Base-by-base conservation (phyloP, 1,140 invertebrate genomes). In the Drosophila willistoni region DNA sequence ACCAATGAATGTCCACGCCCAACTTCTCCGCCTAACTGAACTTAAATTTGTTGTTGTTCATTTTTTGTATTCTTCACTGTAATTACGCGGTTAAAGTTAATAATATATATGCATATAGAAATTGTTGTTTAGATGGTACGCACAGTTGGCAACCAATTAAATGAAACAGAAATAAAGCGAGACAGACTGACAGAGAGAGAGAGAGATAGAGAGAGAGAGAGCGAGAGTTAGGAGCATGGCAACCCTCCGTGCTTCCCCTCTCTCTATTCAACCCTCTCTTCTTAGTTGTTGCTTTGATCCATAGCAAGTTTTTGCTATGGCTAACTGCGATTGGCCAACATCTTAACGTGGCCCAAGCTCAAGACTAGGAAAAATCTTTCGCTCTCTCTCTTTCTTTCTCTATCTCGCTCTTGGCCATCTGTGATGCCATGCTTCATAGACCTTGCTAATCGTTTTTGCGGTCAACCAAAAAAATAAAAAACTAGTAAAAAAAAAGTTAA, bases 31-130 rank as follows among this genome's bases (percentile, higher is more conserved):
- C 29, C 56, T 59, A 59, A 59, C 56, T 59, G 56, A 59, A 59
- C 56, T 17, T 39, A 17, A 33, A 36, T 59, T 59, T 59, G 25
- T 59, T 59, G 56, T 59, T 51, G 44, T 51, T 22, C 44, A 51
- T 51, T 51, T 51, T 51, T 51, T 22, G 4, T 51, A 22, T 51
- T 19, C 4, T 51, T 19, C 44, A 59, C 56, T 59, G 56, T 59
- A 59, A 59, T 59, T 59, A 59, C 29, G n/a, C 56, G 56, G 56
- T 59, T 59, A 59, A 36, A 59, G 56, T 59, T 59, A 59, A 59
- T 59, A 59, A 36, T 59, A 59, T 59, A 59, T 59, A 36, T 51
- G 44, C 17, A 51, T 59, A 59, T 59, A 36, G 33, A 59, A 36
- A 17, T 36, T 59, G 29, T 17, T 59, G 33, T 19, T 36, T 59